Conservation (phyloP, 2,113 vertebrate genomes). For the Esox niger region DNA sequence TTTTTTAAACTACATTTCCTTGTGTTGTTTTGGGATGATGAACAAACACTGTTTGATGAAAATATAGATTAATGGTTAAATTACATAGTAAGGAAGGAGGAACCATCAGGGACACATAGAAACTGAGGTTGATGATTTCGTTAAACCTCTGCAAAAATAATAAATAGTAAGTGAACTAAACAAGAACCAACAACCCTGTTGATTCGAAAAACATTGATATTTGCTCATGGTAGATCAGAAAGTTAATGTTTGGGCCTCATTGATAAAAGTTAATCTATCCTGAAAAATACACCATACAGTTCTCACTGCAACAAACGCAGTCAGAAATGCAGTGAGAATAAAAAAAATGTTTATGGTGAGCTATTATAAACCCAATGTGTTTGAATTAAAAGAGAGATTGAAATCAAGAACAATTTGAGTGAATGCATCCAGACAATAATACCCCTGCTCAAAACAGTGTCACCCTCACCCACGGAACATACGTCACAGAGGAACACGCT, state of each 20-base stretch:
- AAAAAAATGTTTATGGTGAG: too few species aligned
- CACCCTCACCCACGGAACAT: background rate
- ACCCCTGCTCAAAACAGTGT: background rate
- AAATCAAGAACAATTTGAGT: background rate
- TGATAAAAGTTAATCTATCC: too few species aligned
- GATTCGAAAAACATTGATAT: too few species aligned
- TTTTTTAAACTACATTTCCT: background rate
- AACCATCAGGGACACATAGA: background rate
- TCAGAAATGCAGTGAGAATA: too few species aligned
- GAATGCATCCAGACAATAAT: background rate
- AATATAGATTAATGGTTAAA: too few species aligned
- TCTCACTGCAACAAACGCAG: too few species aligned
- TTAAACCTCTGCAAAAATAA: background rate
- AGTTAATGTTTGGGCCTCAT: too few species aligned
- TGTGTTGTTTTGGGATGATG: background rate
- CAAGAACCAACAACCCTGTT: background rate
- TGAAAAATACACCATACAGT: too few species aligned
- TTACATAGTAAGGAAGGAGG: too few species aligned
- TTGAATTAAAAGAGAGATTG: too few species aligned
- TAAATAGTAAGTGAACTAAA: background rate
- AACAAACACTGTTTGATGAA: background rate
- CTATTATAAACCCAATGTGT: too few species aligned
- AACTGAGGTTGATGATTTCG: background rate
- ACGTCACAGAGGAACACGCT: conserved; percentile 1
- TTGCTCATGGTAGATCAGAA: too few species aligned